These are phyloP conservation scores for Kobus ellipsiprymnus DNA, from an alignment of 2,113 vertebrate genomes.

Conservation along the genomic window DNA sequence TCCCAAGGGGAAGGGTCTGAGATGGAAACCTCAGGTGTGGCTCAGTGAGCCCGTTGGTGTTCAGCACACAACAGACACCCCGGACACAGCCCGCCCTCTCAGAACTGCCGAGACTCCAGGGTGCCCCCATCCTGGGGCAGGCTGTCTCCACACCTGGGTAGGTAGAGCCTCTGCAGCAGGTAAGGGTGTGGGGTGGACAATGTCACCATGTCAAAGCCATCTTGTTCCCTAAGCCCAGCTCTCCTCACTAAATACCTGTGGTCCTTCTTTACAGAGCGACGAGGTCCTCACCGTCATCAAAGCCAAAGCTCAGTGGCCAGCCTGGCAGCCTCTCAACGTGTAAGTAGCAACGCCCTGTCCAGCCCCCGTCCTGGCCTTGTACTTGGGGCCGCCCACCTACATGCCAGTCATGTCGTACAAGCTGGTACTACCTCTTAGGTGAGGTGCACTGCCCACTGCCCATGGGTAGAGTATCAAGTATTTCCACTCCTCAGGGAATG, in stretches of 20 bases:
- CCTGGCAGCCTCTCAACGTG: constrained; percentile 98
- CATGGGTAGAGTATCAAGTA: rapidly evolving
- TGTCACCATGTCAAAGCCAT: background rate
- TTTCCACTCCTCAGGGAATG: background rate
- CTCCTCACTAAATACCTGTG: constrained; percentile 25
- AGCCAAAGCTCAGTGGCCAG: constrained; percentile 99
- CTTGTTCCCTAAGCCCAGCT: background rate
- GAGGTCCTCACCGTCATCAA: constrained; percentile 99
- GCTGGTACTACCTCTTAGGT: background rate
- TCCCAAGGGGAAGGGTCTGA: background rate
- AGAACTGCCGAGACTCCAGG: background rate
- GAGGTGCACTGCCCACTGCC: background rate
- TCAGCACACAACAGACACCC: background rate
- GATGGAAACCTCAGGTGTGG: background rate
- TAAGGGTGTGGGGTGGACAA: rapidly evolving
- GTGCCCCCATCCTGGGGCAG: too few species aligned
- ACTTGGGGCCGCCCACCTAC: background rate
- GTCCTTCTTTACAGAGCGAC: constrained; percentile 87
- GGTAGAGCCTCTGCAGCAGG: background rate
- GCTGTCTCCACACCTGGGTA: background rate
- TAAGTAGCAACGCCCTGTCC: constrained; percentile 83
- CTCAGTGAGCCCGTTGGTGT: background rate
- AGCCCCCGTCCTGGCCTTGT: background rate
- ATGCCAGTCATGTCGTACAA: background rate
- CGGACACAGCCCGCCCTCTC: background rate